Evolutionary conservation across 2,113 vertebrate genomes (phyloP).

Genomic region (Turdus rufiventris): DNA sequence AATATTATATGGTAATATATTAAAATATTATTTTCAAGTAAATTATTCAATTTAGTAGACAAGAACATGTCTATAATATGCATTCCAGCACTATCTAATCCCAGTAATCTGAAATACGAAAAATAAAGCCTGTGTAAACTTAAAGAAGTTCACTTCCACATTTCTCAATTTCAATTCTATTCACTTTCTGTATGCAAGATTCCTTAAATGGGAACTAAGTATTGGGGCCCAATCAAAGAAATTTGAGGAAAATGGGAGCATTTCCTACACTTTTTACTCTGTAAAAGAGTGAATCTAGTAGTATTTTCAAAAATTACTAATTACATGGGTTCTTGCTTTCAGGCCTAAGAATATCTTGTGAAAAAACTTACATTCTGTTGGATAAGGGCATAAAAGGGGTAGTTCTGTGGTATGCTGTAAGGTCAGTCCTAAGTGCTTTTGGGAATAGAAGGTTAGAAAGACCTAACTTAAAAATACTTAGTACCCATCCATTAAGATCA

Average conservation of each 20-base stretch:
- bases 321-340: neutral
- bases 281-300: neutral
- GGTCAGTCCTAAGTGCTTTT: neutral
- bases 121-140: conserved; percentile 11
- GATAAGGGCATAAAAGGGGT: neutral
- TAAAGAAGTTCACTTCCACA: neutral
- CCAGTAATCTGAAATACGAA: conserved; percentile 17
- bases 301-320: neutral
- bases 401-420: neutral
- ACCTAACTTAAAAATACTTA: neutral
- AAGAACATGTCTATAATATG: neutral
- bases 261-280: neutral
- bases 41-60: conserved; percentile 20
- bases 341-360: neutral
- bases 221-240: neutral
- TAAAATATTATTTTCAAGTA: conserved; percentile 46
- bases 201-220: neutral
- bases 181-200: neutral
- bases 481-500: neutral
- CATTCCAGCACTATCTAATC: conserved; percentile 31
- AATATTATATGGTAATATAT: conserved; percentile 29
- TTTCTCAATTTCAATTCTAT: neutral
- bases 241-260: neutral
- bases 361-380: neutral
- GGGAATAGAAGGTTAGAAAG: neutral